Percentiles rank a stretch among this genome's conserved stretches.
Conservation (phyloP, 1,140 invertebrate species). For the Wiebesia pumilae region DNA sequence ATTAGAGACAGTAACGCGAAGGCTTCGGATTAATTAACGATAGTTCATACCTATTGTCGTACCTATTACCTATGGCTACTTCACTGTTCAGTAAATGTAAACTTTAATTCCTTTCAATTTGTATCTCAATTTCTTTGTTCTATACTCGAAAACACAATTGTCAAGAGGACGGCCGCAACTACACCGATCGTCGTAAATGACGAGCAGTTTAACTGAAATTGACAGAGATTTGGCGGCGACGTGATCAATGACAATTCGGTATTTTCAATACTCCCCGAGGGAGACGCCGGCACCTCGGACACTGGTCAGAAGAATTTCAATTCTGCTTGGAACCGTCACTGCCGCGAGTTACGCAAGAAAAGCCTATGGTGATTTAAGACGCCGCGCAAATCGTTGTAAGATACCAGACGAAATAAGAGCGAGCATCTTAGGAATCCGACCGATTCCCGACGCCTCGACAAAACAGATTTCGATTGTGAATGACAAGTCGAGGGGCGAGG, state of each 20-base stretch:
- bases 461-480: constrained; percentile 73
- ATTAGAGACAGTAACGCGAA: too few relatives aligned
- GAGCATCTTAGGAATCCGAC: constrained; percentile 71
- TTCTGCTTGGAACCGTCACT: constrained; percentile 55
- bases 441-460: constrained; percentile 64
- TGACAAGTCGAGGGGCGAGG: constrained; percentile 59
- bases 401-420: constrained; percentile 53
- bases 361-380: background rate
- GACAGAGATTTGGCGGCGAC: too few relatives aligned
- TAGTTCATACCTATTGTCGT: too few relatives aligned
- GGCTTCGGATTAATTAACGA: too few relatives aligned
- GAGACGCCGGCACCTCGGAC: constrained; percentile 55
- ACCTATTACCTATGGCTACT: too few relatives aligned
- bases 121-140: background rate
- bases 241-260: constrained; percentile 67
- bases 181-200: background rate
- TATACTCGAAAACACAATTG: background rate
- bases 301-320: constrained; percentile 70
- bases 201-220: too few relatives aligned
- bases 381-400: constrained; percentile 52
- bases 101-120: too few relatives aligned
- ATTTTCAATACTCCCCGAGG: constrained; percentile 69
- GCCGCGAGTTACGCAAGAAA: constrained; percentile 8
- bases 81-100: too few relatives aligned
- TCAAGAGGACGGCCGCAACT: background rate